phyloP scores from a whole-genome alignment of 2,888 invertebrate species.

The Dichetophora obliterata region DNA sequence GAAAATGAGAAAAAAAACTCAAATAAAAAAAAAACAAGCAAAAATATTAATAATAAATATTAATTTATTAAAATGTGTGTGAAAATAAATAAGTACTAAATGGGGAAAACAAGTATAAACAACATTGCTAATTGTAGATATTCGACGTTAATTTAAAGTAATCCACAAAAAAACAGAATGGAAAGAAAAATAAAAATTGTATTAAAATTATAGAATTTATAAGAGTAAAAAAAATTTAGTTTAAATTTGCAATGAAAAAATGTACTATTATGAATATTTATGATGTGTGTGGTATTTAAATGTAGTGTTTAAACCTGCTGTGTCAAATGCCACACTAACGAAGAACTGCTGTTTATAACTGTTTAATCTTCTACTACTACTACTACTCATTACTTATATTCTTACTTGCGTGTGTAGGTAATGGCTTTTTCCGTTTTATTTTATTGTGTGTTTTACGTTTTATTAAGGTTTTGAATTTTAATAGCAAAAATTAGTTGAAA shows the following conservation, averaged over 20 bases:
- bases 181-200: not conserved
- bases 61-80: constrained; percentile 44
- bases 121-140: constrained; percentile 33
- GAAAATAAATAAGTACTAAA: not conserved
- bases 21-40: constrained; percentile 25
- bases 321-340: not conserved
- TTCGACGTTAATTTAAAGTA: constrained; percentile 16
- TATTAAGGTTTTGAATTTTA: constrained; percentile 20
- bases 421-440: not conserved
- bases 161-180: not conserved
- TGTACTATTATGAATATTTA: constrained; percentile 21
- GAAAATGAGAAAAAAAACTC: constrained; percentile 24
- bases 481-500: constrained; percentile 34
- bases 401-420: constrained; percentile 1
- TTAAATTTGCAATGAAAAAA: constrained; percentile 16
- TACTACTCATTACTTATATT: constrained; percentile 11
- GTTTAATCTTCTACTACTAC: not conserved
- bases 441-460: constrained; percentile 23
- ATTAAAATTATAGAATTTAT: not conserved
- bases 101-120: not conserved
- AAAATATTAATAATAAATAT: constrained; percentile 34
- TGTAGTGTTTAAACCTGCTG: constrained; percentile 16
- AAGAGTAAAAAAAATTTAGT: constrained; percentile 12
- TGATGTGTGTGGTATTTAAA: constrained; percentile 6
- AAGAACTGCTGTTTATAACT: not conserved